Conservation (phyloP, 2,113 vertebrate species). For the Passerina amoena region DNA sequence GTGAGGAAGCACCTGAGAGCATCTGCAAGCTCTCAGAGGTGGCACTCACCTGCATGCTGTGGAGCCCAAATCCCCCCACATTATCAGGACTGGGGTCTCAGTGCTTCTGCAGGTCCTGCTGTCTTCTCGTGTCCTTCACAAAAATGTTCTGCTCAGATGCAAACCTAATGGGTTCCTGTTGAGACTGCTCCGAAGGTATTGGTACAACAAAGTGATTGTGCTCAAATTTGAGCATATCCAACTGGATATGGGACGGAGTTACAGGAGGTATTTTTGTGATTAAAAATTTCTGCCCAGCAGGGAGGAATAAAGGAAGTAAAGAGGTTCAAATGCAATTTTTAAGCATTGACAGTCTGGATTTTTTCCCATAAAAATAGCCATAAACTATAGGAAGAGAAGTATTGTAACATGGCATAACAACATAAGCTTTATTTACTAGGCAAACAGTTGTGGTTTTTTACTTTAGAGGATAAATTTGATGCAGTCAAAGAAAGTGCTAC, state of each 20-base stretch:
- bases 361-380: slow-evolving; percentile 20
- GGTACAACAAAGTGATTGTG: not conserved
- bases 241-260: not conserved
- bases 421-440: slow-evolving; percentile 5
- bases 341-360: not conserved
- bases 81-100: not conserved
- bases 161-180: not conserved
- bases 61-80: accelerated
- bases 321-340: not conserved
- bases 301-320: slow-evolving; percentile 29
- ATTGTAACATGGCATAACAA: not conserved
- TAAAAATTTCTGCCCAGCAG: slow-evolving; percentile 31
- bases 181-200: not conserved
- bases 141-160: not conserved
- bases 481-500: not conserved
- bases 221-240: not conserved
- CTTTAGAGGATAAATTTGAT: not conserved
- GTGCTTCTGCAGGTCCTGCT: not conserved
- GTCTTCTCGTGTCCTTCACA: not conserved
- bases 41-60: accelerated
- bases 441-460: not conserved
- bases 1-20: not conserved
- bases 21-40: not conserved
- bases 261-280: slow-evolving; percentile 26
- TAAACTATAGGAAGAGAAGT: not conserved